Evolutionary conservation across 2,888 invertebrate species (phyloP).

Genomic region (Rhaphigaster nebulosa): DNA sequence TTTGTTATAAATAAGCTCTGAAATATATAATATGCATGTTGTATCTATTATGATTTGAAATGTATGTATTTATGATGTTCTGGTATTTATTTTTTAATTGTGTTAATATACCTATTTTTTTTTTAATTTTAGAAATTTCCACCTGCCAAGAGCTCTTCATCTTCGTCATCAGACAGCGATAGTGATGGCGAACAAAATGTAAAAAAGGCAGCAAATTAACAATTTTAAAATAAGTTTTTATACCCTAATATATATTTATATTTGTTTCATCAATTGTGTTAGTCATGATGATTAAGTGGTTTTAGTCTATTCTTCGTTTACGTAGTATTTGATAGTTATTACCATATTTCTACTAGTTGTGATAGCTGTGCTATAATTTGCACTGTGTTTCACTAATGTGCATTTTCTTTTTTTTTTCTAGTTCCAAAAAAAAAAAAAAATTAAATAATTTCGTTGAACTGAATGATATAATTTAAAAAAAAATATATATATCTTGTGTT

Average conservation of each 20-base stretch:
- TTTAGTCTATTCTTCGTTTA: background rate
- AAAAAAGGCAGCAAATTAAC: conserved; percentile 30
- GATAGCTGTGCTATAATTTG: background rate
- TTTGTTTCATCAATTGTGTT: background rate
- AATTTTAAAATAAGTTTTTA: conserved; percentile 16
- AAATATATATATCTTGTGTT: background rate
- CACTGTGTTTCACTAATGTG: background rate
- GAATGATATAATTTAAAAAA: background rate
- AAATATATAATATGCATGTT: too few relatives aligned
- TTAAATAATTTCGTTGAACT: background rate
- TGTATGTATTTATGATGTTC: too few relatives aligned
- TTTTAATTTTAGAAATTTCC: background rate
- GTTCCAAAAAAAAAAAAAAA: background rate
- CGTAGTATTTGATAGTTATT: background rate
- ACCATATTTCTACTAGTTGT: background rate
- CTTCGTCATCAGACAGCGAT: conserved; percentile 54
- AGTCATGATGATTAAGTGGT: background rate
- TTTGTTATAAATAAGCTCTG: too few relatives aligned
- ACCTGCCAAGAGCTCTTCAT: background rate
- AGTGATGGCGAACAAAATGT: conserved; percentile 29
- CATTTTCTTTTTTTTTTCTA: background rate
- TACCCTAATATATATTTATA: background rate
- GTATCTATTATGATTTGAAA: too few relatives aligned
- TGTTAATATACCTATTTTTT: background rate
- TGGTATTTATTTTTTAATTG: too few relatives aligned